These are phyloP conservation scores for Pagrus major DNA, from an alignment of 2,113 vertebrate genomes.

Conservation along the genomic window DNA sequence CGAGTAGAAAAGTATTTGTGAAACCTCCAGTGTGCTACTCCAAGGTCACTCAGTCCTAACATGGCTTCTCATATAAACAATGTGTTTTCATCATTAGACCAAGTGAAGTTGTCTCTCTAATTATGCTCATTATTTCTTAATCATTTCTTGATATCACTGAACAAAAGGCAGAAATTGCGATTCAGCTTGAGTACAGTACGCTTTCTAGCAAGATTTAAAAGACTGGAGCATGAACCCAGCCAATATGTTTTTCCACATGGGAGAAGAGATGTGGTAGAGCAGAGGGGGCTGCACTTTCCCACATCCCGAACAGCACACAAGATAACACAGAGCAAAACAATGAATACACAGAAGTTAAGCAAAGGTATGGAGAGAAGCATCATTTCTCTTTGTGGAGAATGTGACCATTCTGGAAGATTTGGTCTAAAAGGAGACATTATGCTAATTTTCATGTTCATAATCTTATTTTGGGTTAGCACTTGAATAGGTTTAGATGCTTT, in stretches of 20 bases:
- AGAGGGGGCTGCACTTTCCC: constrained; percentile 29
- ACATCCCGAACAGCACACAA: neutral
- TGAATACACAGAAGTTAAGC: neutral
- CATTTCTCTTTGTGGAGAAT: too few relatives aligned
- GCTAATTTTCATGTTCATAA: too few relatives aligned
- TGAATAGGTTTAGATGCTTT: too few relatives aligned
- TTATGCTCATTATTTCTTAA: constrained; percentile 20
- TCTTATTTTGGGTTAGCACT: too few relatives aligned
- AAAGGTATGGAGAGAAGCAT: neutral
- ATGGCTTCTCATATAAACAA: constrained; percentile 6
- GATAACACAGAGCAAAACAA: neutral
- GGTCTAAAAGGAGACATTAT: too few relatives aligned
- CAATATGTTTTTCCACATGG: constrained; percentile 26
- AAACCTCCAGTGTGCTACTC: constrained; percentile 10
- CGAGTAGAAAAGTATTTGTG: constrained; percentile 11
- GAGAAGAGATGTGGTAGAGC: constrained; percentile 13
- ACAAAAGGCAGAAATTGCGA: neutral
- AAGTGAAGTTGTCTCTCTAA: neutral
- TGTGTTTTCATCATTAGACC: neutral
- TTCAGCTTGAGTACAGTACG: neutral
- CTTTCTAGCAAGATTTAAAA: neutral
- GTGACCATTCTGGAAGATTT: neutral
- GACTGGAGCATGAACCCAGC: neutral
- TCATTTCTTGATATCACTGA: neutral
- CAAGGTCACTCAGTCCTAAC: constrained; percentile 21